Base-by-base conservation (phyloP, 2,888 invertebrate species). In the Sericinus montela region DNA sequence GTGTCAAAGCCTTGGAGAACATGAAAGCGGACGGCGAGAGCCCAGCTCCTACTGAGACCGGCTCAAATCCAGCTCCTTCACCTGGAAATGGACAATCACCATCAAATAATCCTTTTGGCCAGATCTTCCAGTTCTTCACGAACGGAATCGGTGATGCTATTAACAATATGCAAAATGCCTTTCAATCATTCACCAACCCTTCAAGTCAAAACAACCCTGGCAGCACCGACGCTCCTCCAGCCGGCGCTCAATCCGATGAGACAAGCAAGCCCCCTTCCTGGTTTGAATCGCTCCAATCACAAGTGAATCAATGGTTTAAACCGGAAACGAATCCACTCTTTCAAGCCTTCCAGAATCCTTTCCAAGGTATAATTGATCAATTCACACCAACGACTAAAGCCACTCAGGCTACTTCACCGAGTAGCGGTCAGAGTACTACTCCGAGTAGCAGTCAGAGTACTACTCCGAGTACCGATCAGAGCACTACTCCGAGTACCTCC, bases 1-100 rank as follows among this genome's bases (percentile, higher is more conserved):
- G 82, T 9, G 69, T 83, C 1, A 62, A 73, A 47, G 56, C 72
- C 10, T 65, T 75, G 29, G 68, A 73, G 1, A 7, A 11, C 5
- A 47, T 75, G 28, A 77, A 68, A 51, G 74, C 75, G 14, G 73
- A 74, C 23, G 68, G 63, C 14, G 52, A 47, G 30, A 41, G 38
- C 10, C 44, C 46, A 1, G 36, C 52, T 19, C 32, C 52, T 5
- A 41, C 35, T 4, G 47, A 30, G 9, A 48, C 40, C 1, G 55
- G 35, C 35, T 43, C 45, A 4, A 14, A 45, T 32, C 53, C 42
- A 34, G 48, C 39, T 28, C 44, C 39, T 15, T 13, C 42, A 14
- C 15, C 45, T 4, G 1, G 42, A 3, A 42, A 14, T 15, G 11
- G 36, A 32, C 34, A 41, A 29, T 5, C 19, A 9, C 29, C 11